Conservation (phyloP, 35 echinoderm and acorn worm genomes). For the Ophioderma brevispina region DNA sequence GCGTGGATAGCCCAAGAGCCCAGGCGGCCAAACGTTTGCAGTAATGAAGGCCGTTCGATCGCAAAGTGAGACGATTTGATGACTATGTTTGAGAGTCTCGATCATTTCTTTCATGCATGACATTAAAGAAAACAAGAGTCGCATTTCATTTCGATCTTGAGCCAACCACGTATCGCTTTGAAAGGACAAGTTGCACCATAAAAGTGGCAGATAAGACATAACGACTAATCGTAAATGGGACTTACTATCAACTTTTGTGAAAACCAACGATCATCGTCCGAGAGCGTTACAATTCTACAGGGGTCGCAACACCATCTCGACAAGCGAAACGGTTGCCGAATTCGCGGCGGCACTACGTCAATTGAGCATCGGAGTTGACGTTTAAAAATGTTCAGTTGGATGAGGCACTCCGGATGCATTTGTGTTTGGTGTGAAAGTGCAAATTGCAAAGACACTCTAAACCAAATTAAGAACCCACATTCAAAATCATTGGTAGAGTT, state of each 20-base stretch:
- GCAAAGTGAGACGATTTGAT: neutral
- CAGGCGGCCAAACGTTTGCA: too few relatives aligned
- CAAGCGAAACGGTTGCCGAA: neutral
- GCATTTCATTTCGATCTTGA: neutral
- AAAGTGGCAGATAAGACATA: neutral
- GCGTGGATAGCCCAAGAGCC: too few relatives aligned
- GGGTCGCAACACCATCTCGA: neutral
- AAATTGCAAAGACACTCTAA: neutral
- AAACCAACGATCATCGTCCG: neutral
- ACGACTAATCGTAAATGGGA: neutral
- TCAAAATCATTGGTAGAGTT: neutral
- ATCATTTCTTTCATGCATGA: neutral
- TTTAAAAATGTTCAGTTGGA: neutral
- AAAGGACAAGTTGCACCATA: neutral
- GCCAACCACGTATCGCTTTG: neutral
- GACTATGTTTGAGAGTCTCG: neutral
- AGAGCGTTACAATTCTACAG: neutral
- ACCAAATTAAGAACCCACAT: neutral
- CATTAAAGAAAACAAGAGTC: neutral
- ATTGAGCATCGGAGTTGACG: neutral
- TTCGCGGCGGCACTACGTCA: neutral
- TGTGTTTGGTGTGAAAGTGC: neutral
- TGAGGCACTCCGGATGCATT: neutral
- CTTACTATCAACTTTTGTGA: neutral
- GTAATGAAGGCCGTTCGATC: too few relatives aligned